Evolutionary conservation across 2,888 invertebrate genomes (phyloP).

Genomic region (Rhagonycha lutea): DNA sequence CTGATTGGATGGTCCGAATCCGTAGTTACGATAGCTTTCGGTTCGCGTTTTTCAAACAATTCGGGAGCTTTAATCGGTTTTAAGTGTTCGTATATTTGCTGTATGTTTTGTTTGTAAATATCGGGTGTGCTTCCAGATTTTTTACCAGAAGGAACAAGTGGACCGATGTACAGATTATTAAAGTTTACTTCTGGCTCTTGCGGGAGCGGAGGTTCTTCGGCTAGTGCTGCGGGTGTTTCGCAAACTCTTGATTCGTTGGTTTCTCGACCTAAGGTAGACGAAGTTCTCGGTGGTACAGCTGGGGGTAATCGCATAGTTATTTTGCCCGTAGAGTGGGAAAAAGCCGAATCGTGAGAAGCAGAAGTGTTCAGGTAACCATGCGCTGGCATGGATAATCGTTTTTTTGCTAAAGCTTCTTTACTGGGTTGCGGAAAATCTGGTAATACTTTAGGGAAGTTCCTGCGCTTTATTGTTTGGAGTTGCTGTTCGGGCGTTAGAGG

Average conservation of each 20-base stretch:
- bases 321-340: constrained; percentile 46
- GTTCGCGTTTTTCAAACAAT: constrained; percentile 25
- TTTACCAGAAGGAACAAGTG: constrained; percentile 54
- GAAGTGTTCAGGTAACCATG: constrained; percentile 49
- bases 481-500: constrained; percentile 71
- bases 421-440: constrained; percentile 69
- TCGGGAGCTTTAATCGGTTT: constrained; percentile 26
- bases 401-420: constrained; percentile 50
- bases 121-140: constrained; percentile 30
- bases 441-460: constrained; percentile 84
- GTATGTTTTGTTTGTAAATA: constrained; percentile 40
- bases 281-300: constrained; percentile 75
- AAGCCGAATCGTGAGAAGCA: constrained; percentile 40
- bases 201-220: constrained; percentile 55
- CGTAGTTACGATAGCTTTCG: constrained; percentile 60
- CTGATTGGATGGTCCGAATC: constrained; percentile 54
- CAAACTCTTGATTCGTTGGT: constrained; percentile 40
- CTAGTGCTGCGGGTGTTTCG: constrained; percentile 57
- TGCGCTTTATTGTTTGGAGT: constrained; percentile 70
- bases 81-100: constrained; percentile 47
- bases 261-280: constrained; percentile 65
- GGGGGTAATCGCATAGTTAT: constrained; percentile 60
- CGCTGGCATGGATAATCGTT: constrained; percentile 70
- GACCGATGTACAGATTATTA: constrained; percentile 61
- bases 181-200: constrained; percentile 58